Evolutionary conservation across 2,888 invertebrate species (phyloP), one percentile per base, ranked within the genome.

Genomic region (Saturnia japonica): DNA sequence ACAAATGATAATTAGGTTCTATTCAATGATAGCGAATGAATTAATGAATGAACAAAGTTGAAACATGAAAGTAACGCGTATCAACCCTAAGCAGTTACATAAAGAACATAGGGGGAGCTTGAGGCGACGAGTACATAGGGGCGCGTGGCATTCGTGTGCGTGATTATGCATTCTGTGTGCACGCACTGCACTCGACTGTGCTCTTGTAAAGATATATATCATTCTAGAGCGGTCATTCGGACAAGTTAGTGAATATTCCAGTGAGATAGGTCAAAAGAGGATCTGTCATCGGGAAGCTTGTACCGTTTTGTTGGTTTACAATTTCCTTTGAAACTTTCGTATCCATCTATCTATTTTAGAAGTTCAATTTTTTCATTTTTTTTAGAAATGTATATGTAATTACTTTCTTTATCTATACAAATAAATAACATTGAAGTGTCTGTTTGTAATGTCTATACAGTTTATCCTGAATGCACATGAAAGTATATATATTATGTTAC

Each of bases 191-290:
- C 64, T 64, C 64, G 40, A 64, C 34, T 64, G 40, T 40, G 64
- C 40, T 40, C 40, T 64, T 40, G 40, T 68, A 40, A 12, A 68
- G 68, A 68, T 68, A 45, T 68, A 25, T 68, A 68, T 68, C 70
- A 70, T 73, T 75, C 74, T 75, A 78, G 78, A 75, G 78, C 88
- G 87, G 89, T 89, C 88, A 89, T 78, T 87, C 82, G 87, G 85
- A 77, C 86, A 88, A 78, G 74, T 78, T 76, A 76, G 75, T 74
- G 76, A 77, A 76, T 77, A 64, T 64, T 64, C 75, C 70, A 80
- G 83, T 88, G 84, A 77, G 84, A 80, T 88, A 90, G 91, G 88
- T 90, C 90, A 84, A 84, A 82, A 80, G 47, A 16, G 54, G 12
- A 70, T n/a, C n/a, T 19, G 40, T 51, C 47, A 67, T 67, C 40